Evolutionary conservation across 1,140 invertebrate genomes (phyloP), one percentile per base, ranked within the genome.

Genomic region (Sarcophaga peregrina): DNA sequence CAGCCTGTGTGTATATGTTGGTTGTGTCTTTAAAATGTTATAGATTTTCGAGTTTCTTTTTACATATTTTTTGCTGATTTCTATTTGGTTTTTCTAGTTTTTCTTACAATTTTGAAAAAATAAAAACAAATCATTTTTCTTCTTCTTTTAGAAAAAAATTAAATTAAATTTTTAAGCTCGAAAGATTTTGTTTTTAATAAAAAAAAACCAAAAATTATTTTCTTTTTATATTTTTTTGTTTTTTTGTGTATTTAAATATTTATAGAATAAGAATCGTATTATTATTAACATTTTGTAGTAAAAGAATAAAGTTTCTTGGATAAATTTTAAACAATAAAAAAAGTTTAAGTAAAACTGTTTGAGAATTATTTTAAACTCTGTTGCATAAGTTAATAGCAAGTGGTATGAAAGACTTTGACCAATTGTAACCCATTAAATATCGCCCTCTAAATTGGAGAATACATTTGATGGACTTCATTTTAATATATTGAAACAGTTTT

Each of bases 161-260:
- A 81, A 8, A 46, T 46, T 78, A 20, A 52, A 76, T 13, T 78
- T 50, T 76, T 78, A 78, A 78, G 75, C 75, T 78, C 75, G 75
- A 78, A 78, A 78, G n/a, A n/a, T 17, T 78, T 52, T 50, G 9
- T 78, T 52, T 50, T 76, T 6, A 45, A 74, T 10, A 68, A 15
- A 54, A 54, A 68, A 15, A 54, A 54, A 11, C 15, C 9, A 54
- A 54, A 54, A 54, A 54, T 13, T 74, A 25, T 74, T 74, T 4
- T 74, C 6, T 45, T 15, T 15, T 74, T 74, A 15, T 2, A 11
- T 25, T 25, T 78, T 78, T 50, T n/a, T n/a, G n/a, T n/a, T n/a
- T 47, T 1, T 47, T 78, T 15, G 11, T 2, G 15, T n/a, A 78
- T 76, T 76, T 5, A 6, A 76, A 76, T 76, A 46, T 25, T 48